These are phyloP conservation scores for Cryptotis parvus DNA, from an alignment of 2,113 vertebrate species.

Conservation along the genomic window DNA sequence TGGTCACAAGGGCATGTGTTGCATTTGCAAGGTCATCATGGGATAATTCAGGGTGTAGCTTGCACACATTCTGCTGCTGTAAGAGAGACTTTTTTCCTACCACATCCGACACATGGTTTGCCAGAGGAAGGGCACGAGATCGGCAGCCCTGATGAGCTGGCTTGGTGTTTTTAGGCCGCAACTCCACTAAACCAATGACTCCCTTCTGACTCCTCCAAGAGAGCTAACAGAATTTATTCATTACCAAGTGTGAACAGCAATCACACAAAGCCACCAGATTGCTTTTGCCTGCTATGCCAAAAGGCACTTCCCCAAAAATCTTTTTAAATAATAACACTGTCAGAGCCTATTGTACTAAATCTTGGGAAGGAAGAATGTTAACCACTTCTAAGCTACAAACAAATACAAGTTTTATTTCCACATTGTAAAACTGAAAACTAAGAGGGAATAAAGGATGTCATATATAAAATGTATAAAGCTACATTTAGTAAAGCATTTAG, in stretches of 20 bases:
- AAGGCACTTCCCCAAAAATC: conserved; percentile 39
- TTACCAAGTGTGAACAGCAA: conserved; percentile 76
- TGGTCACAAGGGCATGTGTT: conserved; percentile 79
- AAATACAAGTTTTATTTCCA: conserved; percentile 55
- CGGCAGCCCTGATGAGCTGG: conserved; percentile 75
- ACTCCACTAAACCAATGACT: conserved; percentile 76
- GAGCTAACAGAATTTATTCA: conserved; percentile 77
- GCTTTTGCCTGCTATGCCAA: conserved; percentile 67
- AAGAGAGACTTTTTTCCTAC: conserved; percentile 70
- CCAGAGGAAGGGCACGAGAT: conserved; percentile 81
- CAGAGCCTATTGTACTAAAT: conserved; percentile 36
- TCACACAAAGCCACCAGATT: conserved; percentile 69
- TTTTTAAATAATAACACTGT: conserved; percentile 54
- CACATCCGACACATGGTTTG: conserved; percentile 81
- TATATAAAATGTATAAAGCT: conserved; percentile 16
- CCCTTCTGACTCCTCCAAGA: conserved; percentile 72
- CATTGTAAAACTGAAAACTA: conserved; percentile 41
- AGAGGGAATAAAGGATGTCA: conserved; percentile 29
- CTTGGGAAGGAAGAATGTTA: conserved; percentile 48
- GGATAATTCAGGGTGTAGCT: conserved; percentile 74
- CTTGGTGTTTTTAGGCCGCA: conserved; percentile 71
- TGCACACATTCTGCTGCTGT: conserved; percentile 74
- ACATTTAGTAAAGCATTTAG: conserved; percentile 14
- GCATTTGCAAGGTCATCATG: conserved; percentile 79
- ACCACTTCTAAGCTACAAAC: conserved; percentile 36